These are phyloP conservation scores for Oxyruncus cristatus DNA, from an alignment of 2,113 vertebrate species.

Conservation along the genomic window DNA sequence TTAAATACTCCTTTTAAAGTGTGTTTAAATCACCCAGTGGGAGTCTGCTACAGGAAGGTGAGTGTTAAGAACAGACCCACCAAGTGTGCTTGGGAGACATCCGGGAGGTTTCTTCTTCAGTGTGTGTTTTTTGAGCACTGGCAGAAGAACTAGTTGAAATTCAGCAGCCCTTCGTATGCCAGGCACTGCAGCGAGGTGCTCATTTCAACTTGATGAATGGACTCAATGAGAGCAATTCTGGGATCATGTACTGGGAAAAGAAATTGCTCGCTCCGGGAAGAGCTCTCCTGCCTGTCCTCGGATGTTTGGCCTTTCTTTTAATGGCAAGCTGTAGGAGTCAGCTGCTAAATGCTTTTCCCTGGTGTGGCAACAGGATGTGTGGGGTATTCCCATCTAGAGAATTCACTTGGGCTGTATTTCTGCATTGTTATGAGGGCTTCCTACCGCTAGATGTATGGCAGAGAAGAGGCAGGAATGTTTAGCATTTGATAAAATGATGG, in stretches of 20 bases:
- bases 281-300: not conserved
- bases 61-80: not conserved
- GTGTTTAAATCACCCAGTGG: not conserved
- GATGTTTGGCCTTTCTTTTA: not conserved
- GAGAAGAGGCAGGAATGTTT: not conserved
- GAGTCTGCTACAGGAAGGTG: not conserved
- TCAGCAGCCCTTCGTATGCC: not conserved
- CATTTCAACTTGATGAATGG: not conserved
- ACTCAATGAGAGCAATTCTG: not conserved
- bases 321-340: not conserved
- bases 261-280: not conserved
- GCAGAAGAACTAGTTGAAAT: not conserved
- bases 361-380: not conserved
- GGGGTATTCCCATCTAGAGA: not conserved
- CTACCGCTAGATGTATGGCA: not conserved
- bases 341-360: constrained; percentile 28
- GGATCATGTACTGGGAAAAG: not conserved
- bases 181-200: not conserved
- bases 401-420: not conserved
- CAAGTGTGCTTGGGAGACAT: not conserved
- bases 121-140: not conserved
- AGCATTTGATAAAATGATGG: not conserved
- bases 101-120: not conserved
- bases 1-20: not conserved
- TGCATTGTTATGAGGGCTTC: not conserved